A percentile compares a stretch with the other conserved stretches of the same genome.
These are phyloP conservation scores for Ophiodon elongatus DNA, from an alignment of 2,113 vertebrate genomes.

Conservation along the genomic window DNA sequence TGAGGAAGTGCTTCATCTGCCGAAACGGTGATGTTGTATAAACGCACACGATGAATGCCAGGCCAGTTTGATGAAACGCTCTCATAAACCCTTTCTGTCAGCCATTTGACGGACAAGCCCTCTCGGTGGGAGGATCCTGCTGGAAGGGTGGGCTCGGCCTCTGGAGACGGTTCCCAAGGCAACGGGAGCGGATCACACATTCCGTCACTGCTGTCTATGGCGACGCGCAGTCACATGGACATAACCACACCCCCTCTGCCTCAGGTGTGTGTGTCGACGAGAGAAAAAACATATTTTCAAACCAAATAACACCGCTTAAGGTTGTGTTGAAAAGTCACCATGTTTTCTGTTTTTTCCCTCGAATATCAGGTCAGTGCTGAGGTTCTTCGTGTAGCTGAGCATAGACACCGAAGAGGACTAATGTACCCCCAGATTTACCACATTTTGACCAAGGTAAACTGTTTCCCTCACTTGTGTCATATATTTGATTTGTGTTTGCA, in stretches of 20 bases:
- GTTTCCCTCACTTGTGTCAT: background rate
- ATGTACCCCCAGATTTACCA: slow-evolving; percentile 96
- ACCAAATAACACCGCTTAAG: background rate
- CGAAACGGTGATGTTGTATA: background rate
- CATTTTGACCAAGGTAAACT: slow-evolving; percentile 91
- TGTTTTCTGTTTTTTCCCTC: background rate
- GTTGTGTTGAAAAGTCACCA: background rate
- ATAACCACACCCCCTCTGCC: slow-evolving; percentile 94
- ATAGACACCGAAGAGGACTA: slow-evolving; percentile 92
- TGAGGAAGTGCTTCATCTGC: background rate
- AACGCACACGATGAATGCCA: background rate
- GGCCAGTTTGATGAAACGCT: background rate
- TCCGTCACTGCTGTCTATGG: slow-evolving; percentile 94
- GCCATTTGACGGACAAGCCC: slow-evolving; percentile 87
- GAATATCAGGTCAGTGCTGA: slow-evolving; percentile 87
- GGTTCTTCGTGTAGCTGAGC: slow-evolving; percentile 92
- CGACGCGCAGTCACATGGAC: slow-evolving; percentile 93
- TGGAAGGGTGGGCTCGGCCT: slow-evolving; percentile 77
- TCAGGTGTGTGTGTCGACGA: slow-evolving; percentile 82
- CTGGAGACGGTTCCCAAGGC: slow-evolving; percentile 83
- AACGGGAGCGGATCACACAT: slow-evolving; percentile 88
- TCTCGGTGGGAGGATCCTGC: slow-evolving; percentile 88
- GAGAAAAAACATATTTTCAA: background rate
- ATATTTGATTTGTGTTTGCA: background rate
- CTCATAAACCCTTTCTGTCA: slow-evolving; percentile 47